These are phyloP conservation scores for Nesogale talazaci DNA, from an alignment of 2,113 vertebrate genomes.

Conservation along the genomic window DNA sequence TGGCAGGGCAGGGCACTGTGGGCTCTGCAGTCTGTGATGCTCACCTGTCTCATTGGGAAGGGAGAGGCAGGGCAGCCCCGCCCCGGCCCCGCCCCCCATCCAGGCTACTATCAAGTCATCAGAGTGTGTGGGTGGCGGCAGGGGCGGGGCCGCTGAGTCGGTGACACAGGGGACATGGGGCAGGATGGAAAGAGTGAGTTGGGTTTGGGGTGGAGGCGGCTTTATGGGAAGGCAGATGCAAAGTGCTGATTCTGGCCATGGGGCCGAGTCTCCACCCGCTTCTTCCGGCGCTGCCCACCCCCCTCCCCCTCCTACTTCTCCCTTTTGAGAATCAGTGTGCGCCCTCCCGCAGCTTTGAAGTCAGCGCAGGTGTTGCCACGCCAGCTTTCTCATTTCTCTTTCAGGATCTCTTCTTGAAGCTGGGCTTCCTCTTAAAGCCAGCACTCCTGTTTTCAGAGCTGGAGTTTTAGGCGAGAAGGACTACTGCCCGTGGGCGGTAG, in stretches of 20 bases:
- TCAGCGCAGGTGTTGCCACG: too few relatives aligned
- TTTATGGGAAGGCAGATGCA: slow-evolving; percentile 63
- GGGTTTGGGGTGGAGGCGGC: background rate
- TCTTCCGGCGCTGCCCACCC: background rate
- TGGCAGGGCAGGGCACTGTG: background rate
- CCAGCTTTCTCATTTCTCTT: background rate
- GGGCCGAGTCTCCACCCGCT: background rate
- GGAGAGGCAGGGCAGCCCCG: background rate
- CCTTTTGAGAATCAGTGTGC: background rate
- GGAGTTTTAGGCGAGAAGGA: too few relatives aligned
- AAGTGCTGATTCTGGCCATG: slow-evolving; percentile 45
- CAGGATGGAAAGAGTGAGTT: slow-evolving; percentile 67
- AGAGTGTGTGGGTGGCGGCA: background rate
- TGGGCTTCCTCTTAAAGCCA: too few relatives aligned
- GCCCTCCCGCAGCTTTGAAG: background rate
- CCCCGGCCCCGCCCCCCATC: background rate
- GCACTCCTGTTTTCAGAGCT: background rate
- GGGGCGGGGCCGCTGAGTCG: background rate
- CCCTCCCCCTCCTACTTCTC: background rate
- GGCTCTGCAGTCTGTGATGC: background rate
- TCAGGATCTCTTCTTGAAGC: background rate
- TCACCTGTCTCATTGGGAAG: background rate
- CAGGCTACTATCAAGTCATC: background rate
- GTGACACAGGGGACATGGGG: slow-evolving; percentile 5
- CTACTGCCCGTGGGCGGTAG: too few relatives aligned